Base-by-base conservation (phyloP, 2,797 vertebrate genomes). In the Tachyglossus aculeatus region DNA sequence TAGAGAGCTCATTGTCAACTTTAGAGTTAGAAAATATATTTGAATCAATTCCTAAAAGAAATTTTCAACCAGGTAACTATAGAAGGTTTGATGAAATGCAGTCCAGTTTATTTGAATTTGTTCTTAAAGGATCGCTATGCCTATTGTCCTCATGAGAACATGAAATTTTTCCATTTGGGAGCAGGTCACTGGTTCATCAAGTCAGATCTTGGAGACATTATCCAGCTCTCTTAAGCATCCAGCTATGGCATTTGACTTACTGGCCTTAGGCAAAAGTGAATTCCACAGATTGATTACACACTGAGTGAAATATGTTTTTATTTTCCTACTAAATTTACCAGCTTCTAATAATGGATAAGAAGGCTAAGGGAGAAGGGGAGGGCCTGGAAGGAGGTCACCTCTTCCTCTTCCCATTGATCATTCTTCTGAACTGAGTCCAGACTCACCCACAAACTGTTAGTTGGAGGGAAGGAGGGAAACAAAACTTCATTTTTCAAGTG, bases 91-190 rank as follows among this genome's bases (percentile, higher is more conserved):
- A 45, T 58, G 36, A 67, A 82, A 51, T 34, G 48, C 27, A 81
- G 54, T 72, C 65, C 31, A 27, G 19, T 64, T 50, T 65, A n/a
- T 65, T 44, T 71, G 65, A 56, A 83, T 75, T 71, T 82, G 70
- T 69, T 73, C 66, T 78, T 86, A 80, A 74, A 77, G 67, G 74
- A 60, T 60, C 67, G 66, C 21, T 29, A 22, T 33, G 47, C 33
- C 52, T 64, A 58, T 78, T 83, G 39, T 77, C 45, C 65, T 43
- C 38, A 47, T 41, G 60, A 39, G 67, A 74, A 73, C 56, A 67
- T 74, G 77, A 70, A 71, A 58, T 33, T 69, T 68, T 72, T 48
- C 74, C 54, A 55, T 74, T 58, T 60, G 36, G 47, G 62, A 70
- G 40, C 38, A 81, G 66, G 53, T 77, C 62, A 73, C 54, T 61